These are phyloP conservation scores for Andrena bicolor DNA, from an alignment of 2,888 invertebrate genomes.

Conservation along the genomic window DNA sequence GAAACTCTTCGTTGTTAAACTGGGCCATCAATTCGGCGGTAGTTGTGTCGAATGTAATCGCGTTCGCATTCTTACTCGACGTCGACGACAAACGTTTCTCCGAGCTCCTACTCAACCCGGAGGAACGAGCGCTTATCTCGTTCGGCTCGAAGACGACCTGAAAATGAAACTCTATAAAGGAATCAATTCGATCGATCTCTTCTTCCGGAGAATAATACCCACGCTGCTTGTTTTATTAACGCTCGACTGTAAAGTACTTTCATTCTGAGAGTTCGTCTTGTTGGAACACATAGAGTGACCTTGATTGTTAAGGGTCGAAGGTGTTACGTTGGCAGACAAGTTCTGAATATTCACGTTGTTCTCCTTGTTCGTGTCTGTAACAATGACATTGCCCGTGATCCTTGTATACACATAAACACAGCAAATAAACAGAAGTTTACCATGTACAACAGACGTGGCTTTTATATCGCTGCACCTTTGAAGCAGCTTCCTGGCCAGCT, in stretches of 20 bases:
- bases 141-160: constrained; percentile 80
- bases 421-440: constrained; percentile 41
- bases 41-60: constrained; percentile 77
- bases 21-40: constrained; percentile 79
- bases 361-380: constrained; percentile 77
- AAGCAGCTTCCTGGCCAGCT: constrained; percentile 78
- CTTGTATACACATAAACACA: background rate
- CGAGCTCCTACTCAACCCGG: constrained; percentile 72
- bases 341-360: constrained; percentile 78
- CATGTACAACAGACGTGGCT: constrained; percentile 14
- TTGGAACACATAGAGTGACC: constrained; percentile 36
- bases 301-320: constrained; percentile 58
- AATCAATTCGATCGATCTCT: background rate
- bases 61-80: constrained; percentile 61
- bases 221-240: constrained; percentile 65
- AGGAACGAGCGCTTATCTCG: constrained; percentile 82
- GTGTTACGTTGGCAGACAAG: constrained; percentile 42
- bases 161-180: constrained; percentile 10
- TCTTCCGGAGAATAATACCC: constrained; percentile 40
- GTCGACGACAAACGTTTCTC: constrained; percentile 63
- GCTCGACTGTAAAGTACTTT: constrained; percentile 27
- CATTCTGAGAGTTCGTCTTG: constrained; percentile 32
- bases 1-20: constrained; percentile 80
- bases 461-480: constrained; percentile 72
- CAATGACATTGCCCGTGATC: background rate